Conservation (phyloP, 1,140 invertebrate species). For the Conus ventricosus region DNA sequence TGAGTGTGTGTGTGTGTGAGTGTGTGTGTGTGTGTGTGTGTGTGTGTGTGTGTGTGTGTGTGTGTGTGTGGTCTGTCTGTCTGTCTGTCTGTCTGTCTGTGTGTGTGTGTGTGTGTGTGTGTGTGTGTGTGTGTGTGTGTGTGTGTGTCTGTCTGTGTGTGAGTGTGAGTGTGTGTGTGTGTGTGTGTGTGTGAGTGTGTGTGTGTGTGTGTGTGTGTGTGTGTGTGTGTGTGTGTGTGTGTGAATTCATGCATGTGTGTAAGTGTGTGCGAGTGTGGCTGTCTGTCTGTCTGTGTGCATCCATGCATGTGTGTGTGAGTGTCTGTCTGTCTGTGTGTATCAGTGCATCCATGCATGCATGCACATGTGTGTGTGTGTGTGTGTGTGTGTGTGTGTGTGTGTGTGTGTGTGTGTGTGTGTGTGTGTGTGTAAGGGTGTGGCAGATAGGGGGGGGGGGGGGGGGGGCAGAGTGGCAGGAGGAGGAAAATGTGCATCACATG, state of each 20-base stretch:
- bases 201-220: conserved; percentile 22
- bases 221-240: conserved; percentile 22
- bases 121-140: conserved; percentile 4
- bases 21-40: background rate
- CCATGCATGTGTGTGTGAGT: conserved; percentile 9
- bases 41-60: conserved; percentile 8
- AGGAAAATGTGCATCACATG: no score
- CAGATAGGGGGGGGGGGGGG: no score
- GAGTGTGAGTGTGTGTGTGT: background rate
- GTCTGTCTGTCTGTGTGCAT: background rate
- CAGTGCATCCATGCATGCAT: background rate
- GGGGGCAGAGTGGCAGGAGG: no score
- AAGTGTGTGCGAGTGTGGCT: background rate
- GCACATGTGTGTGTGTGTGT: conserved; percentile 16
- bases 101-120: no score
- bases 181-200: background rate
- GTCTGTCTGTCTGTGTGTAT: conserved; percentile 21
- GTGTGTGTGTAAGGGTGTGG: background rate
- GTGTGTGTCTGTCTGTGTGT: no score
- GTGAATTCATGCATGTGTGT: background rate
- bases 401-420: conserved; percentile 21
- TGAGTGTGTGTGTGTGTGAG: background rate
- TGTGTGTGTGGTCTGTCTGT: background rate
- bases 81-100: background rate
- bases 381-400: conserved; percentile 21